Conservation (phyloP, 2,113 vertebrate species). For the Mustela lutreola region DNA sequence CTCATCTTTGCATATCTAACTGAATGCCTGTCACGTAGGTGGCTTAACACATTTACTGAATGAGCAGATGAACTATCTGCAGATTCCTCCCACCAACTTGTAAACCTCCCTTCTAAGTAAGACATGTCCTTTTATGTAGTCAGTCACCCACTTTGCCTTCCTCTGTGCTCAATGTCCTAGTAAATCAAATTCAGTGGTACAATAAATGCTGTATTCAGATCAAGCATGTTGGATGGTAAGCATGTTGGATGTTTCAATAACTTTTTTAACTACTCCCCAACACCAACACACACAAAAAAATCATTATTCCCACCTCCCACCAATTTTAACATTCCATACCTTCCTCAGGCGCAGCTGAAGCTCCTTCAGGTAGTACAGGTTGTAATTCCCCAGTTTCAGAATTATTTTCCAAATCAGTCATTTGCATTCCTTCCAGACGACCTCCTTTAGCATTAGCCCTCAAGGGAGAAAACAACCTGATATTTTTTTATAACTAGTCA, state of each 20-base stretch:
- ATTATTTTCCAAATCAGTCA: constrained; percentile 87
- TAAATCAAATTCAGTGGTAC: constrained; percentile 44
- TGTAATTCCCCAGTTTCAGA: constrained; percentile 90
- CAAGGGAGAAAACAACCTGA: neutral
- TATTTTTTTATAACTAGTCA: constrained; percentile 44
- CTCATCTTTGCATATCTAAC: neutral
- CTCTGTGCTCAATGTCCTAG: neutral
- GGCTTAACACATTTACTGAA: neutral
- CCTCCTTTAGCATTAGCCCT: constrained; percentile 85
- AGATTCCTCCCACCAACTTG: neutral
- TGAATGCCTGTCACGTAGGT: neutral
- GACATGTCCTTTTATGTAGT: neutral
- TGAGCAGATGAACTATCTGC: neutral
- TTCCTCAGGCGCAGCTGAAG: constrained; percentile 89
- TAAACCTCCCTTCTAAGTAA: neutral
- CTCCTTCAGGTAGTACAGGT: constrained; percentile 87
- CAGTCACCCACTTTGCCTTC: constrained; percentile 7
- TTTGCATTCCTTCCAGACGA: constrained; percentile 83
- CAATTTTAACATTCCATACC: constrained; percentile 85
- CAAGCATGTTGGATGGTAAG: neutral
- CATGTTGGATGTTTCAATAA: neutral
- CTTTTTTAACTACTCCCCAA: neutral
- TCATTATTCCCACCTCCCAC: neutral
- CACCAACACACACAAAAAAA: neutral
- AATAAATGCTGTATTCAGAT: constrained; percentile 43